phyloP scores from a whole-genome alignment of 2,113 vertebrate genomes.

The Brachirus orientalis region DNA sequence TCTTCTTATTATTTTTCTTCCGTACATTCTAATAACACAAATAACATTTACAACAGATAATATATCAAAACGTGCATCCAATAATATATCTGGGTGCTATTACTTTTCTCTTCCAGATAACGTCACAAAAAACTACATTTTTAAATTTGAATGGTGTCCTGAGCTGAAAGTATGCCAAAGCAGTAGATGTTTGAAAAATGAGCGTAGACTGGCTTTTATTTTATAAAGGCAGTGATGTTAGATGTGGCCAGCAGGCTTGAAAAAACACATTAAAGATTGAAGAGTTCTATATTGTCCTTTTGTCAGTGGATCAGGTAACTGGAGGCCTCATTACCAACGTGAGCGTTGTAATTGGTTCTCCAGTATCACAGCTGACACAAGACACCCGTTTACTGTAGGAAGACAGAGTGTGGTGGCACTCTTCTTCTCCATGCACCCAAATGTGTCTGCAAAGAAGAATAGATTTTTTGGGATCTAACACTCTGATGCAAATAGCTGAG shows the following conservation, averaged over 20 bases:
- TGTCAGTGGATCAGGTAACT: constrained; percentile 64
- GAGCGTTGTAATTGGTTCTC: constrained; percentile 73
- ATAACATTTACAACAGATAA: too few relatives aligned
- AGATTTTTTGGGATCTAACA: neutral
- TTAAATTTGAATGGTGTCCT: too few relatives aligned
- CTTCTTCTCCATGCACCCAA: neutral
- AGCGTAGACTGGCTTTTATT: too few relatives aligned
- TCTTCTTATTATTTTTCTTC: too few relatives aligned
- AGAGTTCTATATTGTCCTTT: constrained; percentile 49
- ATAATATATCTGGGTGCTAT: too few relatives aligned
- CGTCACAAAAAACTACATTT: too few relatives aligned
- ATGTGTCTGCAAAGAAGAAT: neutral
- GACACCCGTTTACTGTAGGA: constrained; percentile 35
- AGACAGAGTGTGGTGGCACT: constrained; percentile 9
- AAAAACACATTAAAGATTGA: constrained; percentile 69
- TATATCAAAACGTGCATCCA: too few relatives aligned
- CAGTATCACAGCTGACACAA: constrained; percentile 54
- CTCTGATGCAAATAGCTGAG: neutral
- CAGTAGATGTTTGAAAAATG: too few relatives aligned
- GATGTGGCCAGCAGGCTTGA: constrained; percentile 6
- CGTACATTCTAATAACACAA: too few relatives aligned
- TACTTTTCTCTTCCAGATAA: too few relatives aligned
- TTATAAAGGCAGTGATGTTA: constrained; percentile 1
- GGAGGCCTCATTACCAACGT: constrained; percentile 71
- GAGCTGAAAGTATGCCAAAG: too few relatives aligned